These are phyloP conservation scores for Syndactyla subalaris DNA, from an alignment of 2,797 vertebrate genomes.

Conservation along the genomic window DNA sequence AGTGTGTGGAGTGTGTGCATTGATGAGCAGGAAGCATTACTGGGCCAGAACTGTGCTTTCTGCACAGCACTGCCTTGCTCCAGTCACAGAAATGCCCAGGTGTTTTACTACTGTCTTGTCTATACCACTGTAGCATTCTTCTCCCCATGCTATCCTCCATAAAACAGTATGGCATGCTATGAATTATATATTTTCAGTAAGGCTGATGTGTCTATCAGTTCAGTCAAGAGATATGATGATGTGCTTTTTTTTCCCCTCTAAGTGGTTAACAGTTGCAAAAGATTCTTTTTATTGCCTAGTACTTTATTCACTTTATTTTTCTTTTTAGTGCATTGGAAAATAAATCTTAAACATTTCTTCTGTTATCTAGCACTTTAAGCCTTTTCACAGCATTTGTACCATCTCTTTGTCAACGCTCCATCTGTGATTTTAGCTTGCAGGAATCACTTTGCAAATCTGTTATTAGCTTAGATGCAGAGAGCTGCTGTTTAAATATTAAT, in stretches of 20 bases:
- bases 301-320: neutral
- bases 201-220: neutral
- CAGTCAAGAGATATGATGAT: neutral
- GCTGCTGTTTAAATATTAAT: conserved; percentile 63
- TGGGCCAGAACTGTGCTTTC: neutral
- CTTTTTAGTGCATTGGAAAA: neutral
- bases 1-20: neutral
- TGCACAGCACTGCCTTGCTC: neutral
- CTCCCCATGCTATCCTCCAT: neutral
- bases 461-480: conserved; percentile 40
- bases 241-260: neutral
- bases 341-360: conserved; percentile 7
- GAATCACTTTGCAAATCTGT: conserved; percentile 35
- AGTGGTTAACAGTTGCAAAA: conserved; percentile 32
- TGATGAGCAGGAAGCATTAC: neutral
- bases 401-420: conserved; percentile 14
- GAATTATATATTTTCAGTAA: neutral
- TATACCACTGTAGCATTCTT: neutral
- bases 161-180: neutral
- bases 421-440: conserved; percentile 59
- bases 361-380: neutral
- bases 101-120: neutral
- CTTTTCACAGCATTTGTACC: conserved; percentile 21
- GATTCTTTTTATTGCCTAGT: neutral
- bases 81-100: accelerated